Base-by-base conservation (phyloP, 2,888 invertebrate genomes). In the Amiota communis region DNA sequence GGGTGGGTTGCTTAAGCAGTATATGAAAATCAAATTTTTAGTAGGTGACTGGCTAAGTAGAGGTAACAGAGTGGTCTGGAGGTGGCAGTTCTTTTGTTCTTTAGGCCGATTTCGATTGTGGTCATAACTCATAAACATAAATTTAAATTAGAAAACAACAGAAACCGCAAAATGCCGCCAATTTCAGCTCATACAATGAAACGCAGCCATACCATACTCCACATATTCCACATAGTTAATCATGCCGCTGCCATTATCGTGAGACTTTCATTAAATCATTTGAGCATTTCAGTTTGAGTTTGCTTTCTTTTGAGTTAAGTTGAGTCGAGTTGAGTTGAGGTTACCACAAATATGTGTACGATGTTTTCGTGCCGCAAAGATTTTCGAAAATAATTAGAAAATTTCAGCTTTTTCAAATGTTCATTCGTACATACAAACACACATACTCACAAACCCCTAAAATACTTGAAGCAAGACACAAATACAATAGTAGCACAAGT, bases 91-190 rank as follows among this genome's bases (percentile, higher is more conserved):
- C 15, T 15, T 20, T n/a, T 57, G 57, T 10, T 20, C 53, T 12
- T 68, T 53, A 13, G 64, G 47, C 46, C 47, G 48, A 49, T 8
- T 63, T 48, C 53, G 69, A 23, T 70, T 36, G 59, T 72, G 72
- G 72, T 68, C 81, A 82, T 85, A 80, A 84, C 77, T 82, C 84
- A 84, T 82, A 84, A 82, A 85, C 84, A 82, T 82, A 85, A 82
- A 85, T 82, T 85, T 85, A 85, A 85, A 82, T 82, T 82, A 84
- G 85, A 84, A 84, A 84, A 85, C 85, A 85, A 82, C 79, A 78
- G 85, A 85, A 82, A 82, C 75, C 84, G 76, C 70, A 70, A 75
- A 76, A 77, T 80, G 76, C 76, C 79, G 82, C 85, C 83, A 79
- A 83, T 83, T 82, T 78, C 6, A 36, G 6, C 36, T 36, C 36